phyloP scores from a whole-genome alignment of 1,140 invertebrate species.

The Drosophila auraria region DNA sequence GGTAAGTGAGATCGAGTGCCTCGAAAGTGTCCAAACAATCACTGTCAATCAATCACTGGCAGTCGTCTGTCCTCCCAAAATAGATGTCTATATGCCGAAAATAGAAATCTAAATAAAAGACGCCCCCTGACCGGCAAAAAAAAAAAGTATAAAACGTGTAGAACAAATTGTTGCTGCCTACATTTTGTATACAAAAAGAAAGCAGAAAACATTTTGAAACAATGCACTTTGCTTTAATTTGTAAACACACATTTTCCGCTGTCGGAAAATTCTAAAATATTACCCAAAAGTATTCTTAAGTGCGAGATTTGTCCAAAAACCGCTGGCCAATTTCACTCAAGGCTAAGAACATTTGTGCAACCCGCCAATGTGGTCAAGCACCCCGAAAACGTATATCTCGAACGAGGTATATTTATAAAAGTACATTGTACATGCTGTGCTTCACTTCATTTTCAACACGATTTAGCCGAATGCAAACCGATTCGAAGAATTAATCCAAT shows the following conservation, averaged over 20 bases:
- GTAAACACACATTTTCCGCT: slow-evolving; percentile 33
- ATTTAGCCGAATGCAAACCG: slow-evolving; percentile 30
- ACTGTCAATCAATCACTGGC: slow-evolving; percentile 49
- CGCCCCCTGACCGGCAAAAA: neutral
- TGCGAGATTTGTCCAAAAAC: slow-evolving; percentile 45
- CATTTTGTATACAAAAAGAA: slow-evolving; percentile 32
- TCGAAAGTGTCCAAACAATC: slow-evolving; percentile 9
- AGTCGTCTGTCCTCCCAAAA: slow-evolving; percentile 23
- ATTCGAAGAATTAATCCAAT: slow-evolving; percentile 46
- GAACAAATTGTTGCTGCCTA: neutral
- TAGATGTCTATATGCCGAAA: slow-evolving; percentile 27
- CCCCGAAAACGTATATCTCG: slow-evolving; percentile 28
- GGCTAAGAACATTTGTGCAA: slow-evolving; percentile 67
- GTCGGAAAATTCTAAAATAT: slow-evolving; percentile 16
- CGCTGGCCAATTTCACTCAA: slow-evolving; percentile 51
- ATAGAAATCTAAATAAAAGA: slow-evolving; percentile 41
- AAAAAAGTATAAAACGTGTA: neutral
- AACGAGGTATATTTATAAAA: slow-evolving; percentile 22
- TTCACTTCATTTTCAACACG: slow-evolving; percentile 53
- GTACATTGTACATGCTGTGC: slow-evolving; percentile 55
- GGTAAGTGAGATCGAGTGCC: slow-evolving; percentile 53
- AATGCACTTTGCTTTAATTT: slow-evolving; percentile 30
- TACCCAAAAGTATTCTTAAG: slow-evolving; percentile 15
- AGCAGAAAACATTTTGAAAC: neutral
- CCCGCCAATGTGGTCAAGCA: slow-evolving; percentile 61